Percentiles rank a stretch among this genome's conserved stretches.
Conservation (phyloP, 2,888 invertebrate species). For the Aethes cnicana region DNA sequence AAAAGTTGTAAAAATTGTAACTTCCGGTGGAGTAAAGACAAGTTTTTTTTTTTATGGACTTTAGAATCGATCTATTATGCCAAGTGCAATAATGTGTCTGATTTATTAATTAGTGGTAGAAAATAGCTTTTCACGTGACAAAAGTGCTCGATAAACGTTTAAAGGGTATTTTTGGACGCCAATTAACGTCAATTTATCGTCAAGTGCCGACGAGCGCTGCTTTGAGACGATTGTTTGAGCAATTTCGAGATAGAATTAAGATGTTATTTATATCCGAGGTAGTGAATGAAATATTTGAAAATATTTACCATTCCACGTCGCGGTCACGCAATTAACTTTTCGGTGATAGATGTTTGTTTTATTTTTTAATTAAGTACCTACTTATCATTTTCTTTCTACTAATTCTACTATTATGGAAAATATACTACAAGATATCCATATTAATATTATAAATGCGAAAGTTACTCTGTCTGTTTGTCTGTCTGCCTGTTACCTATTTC, state of each 20-base stretch:
- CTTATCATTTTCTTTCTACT: too few relatives aligned
- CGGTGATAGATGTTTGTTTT: neutral
- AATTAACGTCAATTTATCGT: constrained; percentile 78
- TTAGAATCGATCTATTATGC: constrained; percentile 53
- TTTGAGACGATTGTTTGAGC: constrained; percentile 57
- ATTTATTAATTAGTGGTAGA: constrained; percentile 64
- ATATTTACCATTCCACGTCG: constrained; percentile 14
- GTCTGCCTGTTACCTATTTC: too few relatives aligned
- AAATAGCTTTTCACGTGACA: constrained; percentile 44
- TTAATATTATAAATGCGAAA: too few relatives aligned
- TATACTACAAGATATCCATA: too few relatives aligned
- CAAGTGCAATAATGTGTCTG: constrained; percentile 55
- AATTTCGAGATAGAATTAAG: constrained; percentile 38
- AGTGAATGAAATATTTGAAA: constrained; percentile 29
- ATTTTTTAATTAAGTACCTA: neutral
- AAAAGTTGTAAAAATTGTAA: constrained; percentile 37
- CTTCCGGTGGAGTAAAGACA: constrained; percentile 34
- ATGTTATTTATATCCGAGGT: constrained; percentile 20
- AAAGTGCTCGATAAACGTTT: constrained; percentile 42
- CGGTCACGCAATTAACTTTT: neutral
- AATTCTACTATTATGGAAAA: too few relatives aligned
- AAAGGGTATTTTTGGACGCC: constrained; percentile 55
- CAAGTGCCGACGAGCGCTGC: constrained; percentile 64
- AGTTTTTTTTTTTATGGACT: constrained; percentile 9
- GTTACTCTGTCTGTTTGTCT: too few relatives aligned